These are phyloP conservation scores for Exephanes ischioxanthus DNA, from an alignment of 2,888 invertebrate species.

Conservation along the genomic window DNA sequence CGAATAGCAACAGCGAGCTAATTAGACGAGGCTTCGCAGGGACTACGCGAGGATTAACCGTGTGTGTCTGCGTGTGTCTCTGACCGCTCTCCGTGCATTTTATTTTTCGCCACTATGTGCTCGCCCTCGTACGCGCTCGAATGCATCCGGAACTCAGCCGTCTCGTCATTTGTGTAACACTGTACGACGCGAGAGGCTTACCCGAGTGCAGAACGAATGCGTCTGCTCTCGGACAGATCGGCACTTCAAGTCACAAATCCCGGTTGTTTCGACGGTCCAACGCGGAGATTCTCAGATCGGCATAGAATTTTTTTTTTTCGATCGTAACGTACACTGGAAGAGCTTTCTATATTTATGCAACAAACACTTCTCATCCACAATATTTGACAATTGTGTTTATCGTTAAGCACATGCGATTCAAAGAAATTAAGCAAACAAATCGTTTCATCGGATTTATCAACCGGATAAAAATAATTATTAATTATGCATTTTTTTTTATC, in stretches of 20 bases:
- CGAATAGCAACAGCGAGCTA: constrained; percentile 83
- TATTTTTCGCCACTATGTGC: constrained; percentile 50
- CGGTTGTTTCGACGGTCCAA: constrained; percentile 48
- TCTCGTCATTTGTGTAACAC: constrained; percentile 76
- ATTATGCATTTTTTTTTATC: background rate
- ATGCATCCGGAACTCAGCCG: constrained; percentile 81
- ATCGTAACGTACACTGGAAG: background rate
- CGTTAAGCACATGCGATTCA: background rate
- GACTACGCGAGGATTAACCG: constrained; percentile 42
- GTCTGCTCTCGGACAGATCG: constrained; percentile 5
- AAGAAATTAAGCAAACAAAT: no score
- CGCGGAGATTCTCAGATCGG: background rate
- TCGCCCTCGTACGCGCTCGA: constrained; percentile 71
- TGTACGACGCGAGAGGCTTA: constrained; percentile 39
- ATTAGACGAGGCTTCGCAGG: constrained; percentile 79
- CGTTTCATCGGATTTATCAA: background rate
- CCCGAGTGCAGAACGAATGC: constrained; percentile 34
- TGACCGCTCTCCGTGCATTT: constrained; percentile 31
- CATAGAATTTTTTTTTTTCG: background rate
- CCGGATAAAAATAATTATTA: background rate
- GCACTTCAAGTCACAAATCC: constrained; percentile 29
- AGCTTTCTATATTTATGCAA: background rate
- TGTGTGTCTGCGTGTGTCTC: constrained; percentile 6
- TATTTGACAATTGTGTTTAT: background rate
- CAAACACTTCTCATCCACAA: background rate